Evolutionary conservation across 1,140 invertebrate genomes (phyloP).

Genomic region (Myzus persicae): DNA sequence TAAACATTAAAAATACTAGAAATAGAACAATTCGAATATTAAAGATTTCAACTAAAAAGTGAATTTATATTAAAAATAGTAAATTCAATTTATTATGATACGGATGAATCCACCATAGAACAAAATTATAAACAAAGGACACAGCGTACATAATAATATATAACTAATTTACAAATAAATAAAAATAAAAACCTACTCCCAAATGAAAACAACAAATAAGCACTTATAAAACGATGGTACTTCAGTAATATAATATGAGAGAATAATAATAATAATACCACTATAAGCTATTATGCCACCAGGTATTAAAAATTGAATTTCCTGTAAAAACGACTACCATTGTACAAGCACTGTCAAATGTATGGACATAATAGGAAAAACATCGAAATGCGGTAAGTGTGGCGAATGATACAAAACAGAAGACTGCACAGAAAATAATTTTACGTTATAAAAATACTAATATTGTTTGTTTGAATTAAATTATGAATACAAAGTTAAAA

Average conservation of each 20-base stretch:
- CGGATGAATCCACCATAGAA: not conserved
- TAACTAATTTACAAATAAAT: not conserved
- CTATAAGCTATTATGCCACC: not conserved
- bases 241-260: not conserved
- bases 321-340: not conserved
- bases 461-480: slow-evolving; percentile 14
- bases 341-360: not conserved
- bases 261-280: not conserved
- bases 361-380: not conserved
- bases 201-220: not conserved
- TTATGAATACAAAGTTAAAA: not conserved
- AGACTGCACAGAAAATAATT: not conserved
- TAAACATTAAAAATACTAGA: not conserved
- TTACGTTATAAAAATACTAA: not conserved
- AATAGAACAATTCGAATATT: not conserved
- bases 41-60: not conserved
- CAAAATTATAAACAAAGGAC: not conserved
- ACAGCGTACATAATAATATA: not conserved
- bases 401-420: not conserved
- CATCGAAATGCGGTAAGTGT: not conserved
- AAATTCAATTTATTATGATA: not conserved
- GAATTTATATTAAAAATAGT: not conserved
- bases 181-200: not conserved
- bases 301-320: not conserved
- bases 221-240: not conserved